Conservation (phyloP, 1,140 invertebrate genomes). For the Apis laboriosa region DNA sequence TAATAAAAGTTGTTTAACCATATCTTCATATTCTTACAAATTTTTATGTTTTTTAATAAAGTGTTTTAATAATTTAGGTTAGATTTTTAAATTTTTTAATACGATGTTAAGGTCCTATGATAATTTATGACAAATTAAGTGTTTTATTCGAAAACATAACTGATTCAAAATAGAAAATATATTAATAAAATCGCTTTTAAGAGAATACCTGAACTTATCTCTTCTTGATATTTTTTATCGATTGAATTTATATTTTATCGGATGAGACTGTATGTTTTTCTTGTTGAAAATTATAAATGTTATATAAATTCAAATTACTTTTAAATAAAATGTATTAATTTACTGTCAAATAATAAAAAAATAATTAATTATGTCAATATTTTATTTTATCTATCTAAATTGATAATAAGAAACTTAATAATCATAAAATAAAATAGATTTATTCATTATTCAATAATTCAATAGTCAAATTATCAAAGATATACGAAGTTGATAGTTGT, state of each 20-base stretch:
- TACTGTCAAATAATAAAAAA: neutral
- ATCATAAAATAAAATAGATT: neutral
- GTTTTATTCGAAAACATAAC: no score
- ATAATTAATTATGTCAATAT: neutral
- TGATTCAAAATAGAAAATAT: neutral
- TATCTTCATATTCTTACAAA: no score
- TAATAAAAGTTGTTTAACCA: no score
- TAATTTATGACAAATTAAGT: no score
- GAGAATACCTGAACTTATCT: neutral
- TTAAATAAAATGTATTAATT: no score
- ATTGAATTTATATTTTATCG: neutral
- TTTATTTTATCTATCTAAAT: no score
- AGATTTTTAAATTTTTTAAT: no score
- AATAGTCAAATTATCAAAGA: neutral
- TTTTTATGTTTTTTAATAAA: no score
- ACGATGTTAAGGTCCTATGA: no score
- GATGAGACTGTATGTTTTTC: neutral
- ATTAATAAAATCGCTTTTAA: neutral
- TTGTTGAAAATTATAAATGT: neutral
- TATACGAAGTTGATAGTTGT: constrained; percentile 26
- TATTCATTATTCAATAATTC: neutral
- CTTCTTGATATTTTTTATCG: neutral
- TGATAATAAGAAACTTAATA: neutral
- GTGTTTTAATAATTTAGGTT: no score
- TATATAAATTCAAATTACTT: neutral